Evolutionary conservation across 1,140 invertebrate genomes (phyloP).

Genomic region (Drosophila busckii): DNA sequence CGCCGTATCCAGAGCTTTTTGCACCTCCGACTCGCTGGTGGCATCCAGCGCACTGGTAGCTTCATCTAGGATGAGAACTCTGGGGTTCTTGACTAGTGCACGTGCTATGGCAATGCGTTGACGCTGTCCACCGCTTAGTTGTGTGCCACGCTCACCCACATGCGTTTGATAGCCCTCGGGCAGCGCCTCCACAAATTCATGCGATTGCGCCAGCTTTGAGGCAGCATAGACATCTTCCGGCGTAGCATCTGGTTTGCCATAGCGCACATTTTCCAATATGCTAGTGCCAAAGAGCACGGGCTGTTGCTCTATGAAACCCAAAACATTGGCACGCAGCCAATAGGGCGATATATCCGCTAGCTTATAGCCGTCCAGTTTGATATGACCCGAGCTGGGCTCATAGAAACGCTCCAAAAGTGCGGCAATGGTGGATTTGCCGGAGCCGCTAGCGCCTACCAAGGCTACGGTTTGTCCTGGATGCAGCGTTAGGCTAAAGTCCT

Average conservation of each 20-base stretch:
- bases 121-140: slow-evolving; percentile 94
- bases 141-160: slow-evolving; percentile 93
- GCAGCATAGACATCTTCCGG: slow-evolving; percentile 85
- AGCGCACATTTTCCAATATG: slow-evolving; percentile 96
- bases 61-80: slow-evolving; percentile 92
- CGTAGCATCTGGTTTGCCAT: slow-evolving; percentile 87
- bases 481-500: slow-evolving; percentile 89
- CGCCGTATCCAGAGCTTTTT: slow-evolving; percentile 89
- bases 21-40: slow-evolving; percentile 92
- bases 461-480: slow-evolving; percentile 93
- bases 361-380: slow-evolving; percentile 89
- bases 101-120: slow-evolving; percentile 94
- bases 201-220: slow-evolving; percentile 92
- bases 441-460: slow-evolving; percentile 93
- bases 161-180: slow-evolving; percentile 92
- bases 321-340: slow-evolving; percentile 89
- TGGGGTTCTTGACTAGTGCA: slow-evolving; percentile 92
- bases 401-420: slow-evolving; percentile 93
- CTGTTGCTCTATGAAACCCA: slow-evolving; percentile 96
- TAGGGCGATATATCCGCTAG: slow-evolving; percentile 87
- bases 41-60: slow-evolving; percentile 95
- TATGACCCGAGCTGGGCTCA: slow-evolving; percentile 87
- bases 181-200: slow-evolving; percentile 92
- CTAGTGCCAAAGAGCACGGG: slow-evolving; percentile 94
- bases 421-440: slow-evolving; percentile 95